Percentiles rank a stretch among this genome's conserved stretches.
Evolutionary conservation across 2,113 vertebrate genomes (phyloP).

Genomic region (Typhlomys cinereus): DNA sequence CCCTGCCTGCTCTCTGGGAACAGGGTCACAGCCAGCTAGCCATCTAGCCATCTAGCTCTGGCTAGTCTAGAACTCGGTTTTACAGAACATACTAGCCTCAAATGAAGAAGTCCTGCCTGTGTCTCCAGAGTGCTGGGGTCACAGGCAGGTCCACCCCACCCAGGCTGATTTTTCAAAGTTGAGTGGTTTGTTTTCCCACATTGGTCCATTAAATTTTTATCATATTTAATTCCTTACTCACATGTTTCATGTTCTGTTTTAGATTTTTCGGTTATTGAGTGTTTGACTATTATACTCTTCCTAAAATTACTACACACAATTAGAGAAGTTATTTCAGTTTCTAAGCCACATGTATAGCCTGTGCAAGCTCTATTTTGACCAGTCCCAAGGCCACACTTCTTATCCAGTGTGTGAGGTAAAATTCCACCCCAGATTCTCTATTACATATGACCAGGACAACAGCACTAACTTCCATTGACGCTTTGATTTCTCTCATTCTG

Average conservation of each 20-base stretch:
- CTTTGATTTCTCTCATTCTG: conserved; percentile 17
- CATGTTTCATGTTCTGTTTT: neutral
- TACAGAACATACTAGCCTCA: neutral
- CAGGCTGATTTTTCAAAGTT: conserved; percentile 36
- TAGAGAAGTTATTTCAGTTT: conserved; percentile 5
- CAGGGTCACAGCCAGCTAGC: neutral
- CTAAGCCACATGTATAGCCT: neutral
- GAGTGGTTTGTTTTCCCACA: conserved; percentile 20
- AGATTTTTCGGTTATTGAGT: neutral
- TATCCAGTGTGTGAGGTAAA: neutral
- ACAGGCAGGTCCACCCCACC: neutral
- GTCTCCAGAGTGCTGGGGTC: neutral
- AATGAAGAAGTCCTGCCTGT: neutral
- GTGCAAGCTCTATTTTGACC: neutral
- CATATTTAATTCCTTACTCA: neutral
- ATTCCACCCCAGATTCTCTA: neutral
- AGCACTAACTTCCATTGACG: neutral
- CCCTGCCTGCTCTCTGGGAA: neutral
- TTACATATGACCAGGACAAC: neutral
- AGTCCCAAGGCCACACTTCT: neutral
- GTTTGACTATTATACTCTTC: neutral
- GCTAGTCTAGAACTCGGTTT: no score
- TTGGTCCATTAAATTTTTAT: neutral
- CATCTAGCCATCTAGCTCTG: neutral
- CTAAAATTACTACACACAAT: conserved; percentile 1